Evolutionary conservation across 2,888 invertebrate species (phyloP).

Genomic region (Isoperla grammatica): DNA sequence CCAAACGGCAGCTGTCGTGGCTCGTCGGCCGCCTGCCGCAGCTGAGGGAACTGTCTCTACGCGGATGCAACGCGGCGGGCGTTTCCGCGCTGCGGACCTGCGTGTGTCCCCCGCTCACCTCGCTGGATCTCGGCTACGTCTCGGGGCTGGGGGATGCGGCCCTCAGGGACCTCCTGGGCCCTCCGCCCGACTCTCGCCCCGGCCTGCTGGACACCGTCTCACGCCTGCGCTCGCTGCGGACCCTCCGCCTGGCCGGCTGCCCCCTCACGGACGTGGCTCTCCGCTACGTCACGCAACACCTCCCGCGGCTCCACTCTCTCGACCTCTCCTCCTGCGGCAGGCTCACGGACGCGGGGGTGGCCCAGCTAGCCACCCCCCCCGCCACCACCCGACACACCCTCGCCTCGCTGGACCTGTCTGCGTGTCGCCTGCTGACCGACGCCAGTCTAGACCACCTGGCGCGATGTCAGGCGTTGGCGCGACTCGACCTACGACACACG

Average conservation of each 20-base stretch:
- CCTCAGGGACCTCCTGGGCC: constrained; percentile 76
- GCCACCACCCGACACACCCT: constrained; percentile 58
- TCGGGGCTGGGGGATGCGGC: constrained; percentile 79
- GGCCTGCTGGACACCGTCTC: constrained; percentile 67
- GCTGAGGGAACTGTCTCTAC: constrained; percentile 71
- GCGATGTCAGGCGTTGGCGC: constrained; percentile 64
- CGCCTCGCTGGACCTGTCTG: constrained; percentile 70
- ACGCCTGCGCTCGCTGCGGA: constrained; percentile 68
- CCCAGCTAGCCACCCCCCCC: constrained; percentile 72
- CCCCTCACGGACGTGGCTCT: constrained; percentile 86
- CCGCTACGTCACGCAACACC: constrained; percentile 67
- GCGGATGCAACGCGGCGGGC: constrained; percentile 64
- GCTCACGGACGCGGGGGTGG: constrained; percentile 85
- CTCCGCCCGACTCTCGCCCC: constrained; percentile 80
- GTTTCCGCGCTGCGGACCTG: constrained; percentile 75
- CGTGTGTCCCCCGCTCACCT: constrained; percentile 70
- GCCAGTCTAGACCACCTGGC: constrained; percentile 73
- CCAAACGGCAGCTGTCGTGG: constrained; percentile 81
- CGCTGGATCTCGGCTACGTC: constrained; percentile 80
- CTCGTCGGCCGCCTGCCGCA: constrained; percentile 80
- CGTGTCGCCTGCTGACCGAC: constrained; percentile 77
- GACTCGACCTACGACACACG: constrained; percentile 73
- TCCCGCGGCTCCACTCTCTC: constrained; percentile 66
- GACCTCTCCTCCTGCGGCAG: constrained; percentile 83
- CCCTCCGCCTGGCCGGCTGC: constrained; percentile 75